Evolutionary conservation across 2,888 invertebrate species (phyloP).

Genomic region (Lepetodrilus schrolli): DNA sequence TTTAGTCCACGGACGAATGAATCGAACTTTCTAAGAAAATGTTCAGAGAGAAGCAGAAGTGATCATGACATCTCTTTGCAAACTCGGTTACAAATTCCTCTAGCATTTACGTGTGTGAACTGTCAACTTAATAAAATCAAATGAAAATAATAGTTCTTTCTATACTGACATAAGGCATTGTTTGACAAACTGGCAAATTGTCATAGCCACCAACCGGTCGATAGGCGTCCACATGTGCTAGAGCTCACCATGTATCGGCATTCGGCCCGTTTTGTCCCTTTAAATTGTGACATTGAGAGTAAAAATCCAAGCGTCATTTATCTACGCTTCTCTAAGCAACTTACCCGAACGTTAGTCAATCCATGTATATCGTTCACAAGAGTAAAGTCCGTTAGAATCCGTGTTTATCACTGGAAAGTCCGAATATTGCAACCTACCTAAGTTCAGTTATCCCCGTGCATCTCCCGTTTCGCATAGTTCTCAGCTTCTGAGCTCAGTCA

Average conservation of each 20-base stretch:
- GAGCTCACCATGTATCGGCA: constrained; percentile 1
- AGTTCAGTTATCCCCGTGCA: constrained; percentile 5
- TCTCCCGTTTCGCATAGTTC: background rate
- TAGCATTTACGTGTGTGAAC: too few relatives aligned
- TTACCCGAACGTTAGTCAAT: background rate
- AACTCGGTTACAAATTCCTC: too few relatives aligned
- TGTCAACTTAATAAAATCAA: too few relatives aligned
- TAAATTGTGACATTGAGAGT: constrained; percentile 5
- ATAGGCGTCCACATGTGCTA: background rate
- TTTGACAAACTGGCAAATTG: background rate
- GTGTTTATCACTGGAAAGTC: background rate
- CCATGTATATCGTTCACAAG: constrained; percentile 4
- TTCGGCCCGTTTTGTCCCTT: constrained; percentile 15
- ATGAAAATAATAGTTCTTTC: too few relatives aligned
- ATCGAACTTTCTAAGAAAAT: too few relatives aligned
- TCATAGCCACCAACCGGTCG: background rate
- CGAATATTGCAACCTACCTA: constrained; percentile 17
- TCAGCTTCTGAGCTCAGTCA: constrained; percentile 9
- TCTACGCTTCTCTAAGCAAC: background rate
- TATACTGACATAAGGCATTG: background rate
- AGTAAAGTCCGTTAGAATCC: constrained; percentile 23
- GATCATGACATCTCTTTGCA: too few relatives aligned
- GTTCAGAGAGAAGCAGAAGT: too few relatives aligned
- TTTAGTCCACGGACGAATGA: too few relatives aligned
- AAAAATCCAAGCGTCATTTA: background rate